Evolutionary conservation across 2,113 vertebrate species (phyloP), one percentile per base, ranked within the genome.

Genomic region (Muntiacus muntjak): DNA sequence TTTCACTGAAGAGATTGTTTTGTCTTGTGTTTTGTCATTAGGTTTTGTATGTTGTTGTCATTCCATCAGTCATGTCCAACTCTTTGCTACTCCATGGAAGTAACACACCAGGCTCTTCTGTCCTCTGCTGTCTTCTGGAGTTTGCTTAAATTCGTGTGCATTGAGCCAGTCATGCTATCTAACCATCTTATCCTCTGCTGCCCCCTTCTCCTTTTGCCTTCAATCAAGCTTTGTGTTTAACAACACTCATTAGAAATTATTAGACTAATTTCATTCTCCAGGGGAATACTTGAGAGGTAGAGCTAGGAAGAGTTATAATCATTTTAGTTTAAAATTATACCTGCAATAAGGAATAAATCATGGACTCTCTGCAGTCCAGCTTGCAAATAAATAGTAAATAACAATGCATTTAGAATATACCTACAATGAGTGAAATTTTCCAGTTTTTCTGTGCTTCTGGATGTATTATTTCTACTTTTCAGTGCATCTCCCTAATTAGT

Each of bases 371-470:
- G 13, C 4, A 88, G 25, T 47, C 54, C 43, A 78, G 16, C 17
- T n/a, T 96, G 50, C n/a, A 97, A 89, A 83, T 76, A 64, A 76
- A 55, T 50, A 89, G 21, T 47, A 83, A 97, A 87, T 55, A 96
- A 82, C 8, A 57, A 30, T 50, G 47, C n/a, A 79, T 57, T 91
- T 55, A 83, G 60, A 40, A 71, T 47, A 55, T 74, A 36, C 15
- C 25, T 89, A 36, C 4, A 19, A 17, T 79, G 50, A 57, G 79
- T 89, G n/a, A 94, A 58, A 28, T 30, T 81, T 40, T 47, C 11
- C 3, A 87, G 19, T n/a, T 95, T 85, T 33, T 58, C 47, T 78
- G 1, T 97, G 43, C 43, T 89, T 98, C 60, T 88, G 64, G 64
- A 58, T 5, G 30, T 71, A 16, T 76, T 87, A 30, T 62, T 55